Percentiles rank a stretch among this genome's conserved stretches.
Conservation (phyloP, 2,113 vertebrate genomes). For the Artemisiospiza belli region DNA sequence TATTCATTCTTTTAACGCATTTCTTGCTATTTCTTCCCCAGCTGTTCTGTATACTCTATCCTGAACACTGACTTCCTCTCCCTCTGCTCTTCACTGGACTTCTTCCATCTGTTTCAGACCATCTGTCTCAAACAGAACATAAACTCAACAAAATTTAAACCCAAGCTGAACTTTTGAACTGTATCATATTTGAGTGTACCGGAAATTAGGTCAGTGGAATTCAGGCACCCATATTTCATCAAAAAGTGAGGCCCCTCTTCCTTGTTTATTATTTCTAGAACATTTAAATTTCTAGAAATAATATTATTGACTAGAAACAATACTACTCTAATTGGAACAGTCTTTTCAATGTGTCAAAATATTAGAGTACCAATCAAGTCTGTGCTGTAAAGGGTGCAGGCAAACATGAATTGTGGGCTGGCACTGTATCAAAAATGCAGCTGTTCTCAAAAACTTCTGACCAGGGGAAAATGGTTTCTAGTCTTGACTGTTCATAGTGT, state of each 20-base stretch:
- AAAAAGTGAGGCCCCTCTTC: background rate
- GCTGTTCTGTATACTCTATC: background rate
- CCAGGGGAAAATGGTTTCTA: constrained; percentile 15
- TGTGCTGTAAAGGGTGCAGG: background rate
- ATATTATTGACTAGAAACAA: background rate
- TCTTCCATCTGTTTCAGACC: background rate
- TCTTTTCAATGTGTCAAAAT: background rate
- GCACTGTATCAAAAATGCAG: constrained; percentile 21
- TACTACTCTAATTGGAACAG: background rate
- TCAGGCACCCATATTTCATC: background rate
- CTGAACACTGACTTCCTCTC: background rate
- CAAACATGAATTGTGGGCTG: background rate
- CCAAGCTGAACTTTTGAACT: constrained; percentile 22
- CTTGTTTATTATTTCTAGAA: background rate
- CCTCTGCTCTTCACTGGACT: background rate
- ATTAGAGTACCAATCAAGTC: background rate
- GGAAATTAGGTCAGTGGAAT: background rate
- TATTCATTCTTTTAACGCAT: background rate
- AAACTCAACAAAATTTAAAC: background rate
- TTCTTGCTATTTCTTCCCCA: background rate
- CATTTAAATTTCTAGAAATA: background rate
- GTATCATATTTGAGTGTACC: background rate
- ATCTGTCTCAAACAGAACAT: background rate
- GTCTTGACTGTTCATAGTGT: background rate
- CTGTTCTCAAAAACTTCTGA: constrained; percentile 46